Evolutionary conservation across 2,888 invertebrate species (phyloP).

Genomic region (Leistus spinibarbis): DNA sequence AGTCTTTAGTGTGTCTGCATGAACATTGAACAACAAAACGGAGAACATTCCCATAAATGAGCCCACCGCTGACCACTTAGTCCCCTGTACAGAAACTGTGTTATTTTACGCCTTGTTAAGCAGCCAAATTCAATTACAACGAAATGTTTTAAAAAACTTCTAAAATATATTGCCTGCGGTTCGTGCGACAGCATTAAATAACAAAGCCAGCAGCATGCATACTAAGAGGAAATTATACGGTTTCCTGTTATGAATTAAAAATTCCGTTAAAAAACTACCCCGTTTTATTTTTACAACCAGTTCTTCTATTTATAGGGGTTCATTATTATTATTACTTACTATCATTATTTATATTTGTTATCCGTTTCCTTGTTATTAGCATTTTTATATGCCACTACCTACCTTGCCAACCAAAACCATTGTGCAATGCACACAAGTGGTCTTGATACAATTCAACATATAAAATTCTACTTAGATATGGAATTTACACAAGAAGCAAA

Average conservation of each 20-base stretch:
- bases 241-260: constrained; percentile 46
- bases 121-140: constrained; percentile 38
- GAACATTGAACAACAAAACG: constrained; percentile 10
- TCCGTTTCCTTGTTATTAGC: constrained; percentile 4
- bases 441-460: not conserved
- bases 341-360: constrained; percentile 18
- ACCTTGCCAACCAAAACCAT: too few species aligned
- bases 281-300: constrained; percentile 21
- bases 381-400: constrained; percentile 1
- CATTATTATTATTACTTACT: constrained; percentile 30
- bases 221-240: constrained; percentile 45
- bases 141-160: constrained; percentile 37
- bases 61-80: constrained; percentile 1
- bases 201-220: constrained; percentile 42
- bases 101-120: constrained; percentile 38
- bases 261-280: constrained; percentile 39
- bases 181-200: constrained; percentile 44
- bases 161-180: constrained; percentile 33
- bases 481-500: not conserved
- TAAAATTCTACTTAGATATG: not conserved
- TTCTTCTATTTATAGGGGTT: constrained; percentile 21
- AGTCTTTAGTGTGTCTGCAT: not conserved
- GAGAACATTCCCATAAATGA: constrained; percentile 24
- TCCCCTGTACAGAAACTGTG: constrained; percentile 29
- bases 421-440: not conserved